Conservation (phyloP, 1,140 invertebrate species). For the Triops cancriformis region DNA sequence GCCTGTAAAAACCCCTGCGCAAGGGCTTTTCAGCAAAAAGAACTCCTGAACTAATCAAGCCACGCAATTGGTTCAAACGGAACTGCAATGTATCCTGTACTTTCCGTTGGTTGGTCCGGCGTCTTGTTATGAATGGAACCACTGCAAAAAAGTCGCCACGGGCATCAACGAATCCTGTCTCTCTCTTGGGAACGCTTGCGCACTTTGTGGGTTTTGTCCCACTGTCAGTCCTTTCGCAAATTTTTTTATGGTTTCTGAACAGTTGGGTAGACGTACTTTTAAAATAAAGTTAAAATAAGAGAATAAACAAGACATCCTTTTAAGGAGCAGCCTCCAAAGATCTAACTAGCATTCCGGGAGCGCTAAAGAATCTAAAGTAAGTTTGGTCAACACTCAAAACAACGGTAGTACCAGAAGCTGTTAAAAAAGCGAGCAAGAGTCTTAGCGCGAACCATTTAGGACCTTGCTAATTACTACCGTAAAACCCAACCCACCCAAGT, state of each 20-base stretch:
- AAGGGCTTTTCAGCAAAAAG: not conserved
- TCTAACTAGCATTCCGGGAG: not conserved
- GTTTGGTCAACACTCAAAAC: constrained; percentile 7
- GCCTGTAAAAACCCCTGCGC: not conserved
- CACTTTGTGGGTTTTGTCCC: not conserved
- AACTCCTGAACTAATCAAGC: not conserved
- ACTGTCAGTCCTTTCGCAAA: no score
- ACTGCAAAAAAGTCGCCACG: constrained; percentile 1
- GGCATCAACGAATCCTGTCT: not conserved
- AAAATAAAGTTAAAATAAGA: not conserved
- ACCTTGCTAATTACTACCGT: constrained; percentile 5
- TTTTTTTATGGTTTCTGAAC: not conserved
- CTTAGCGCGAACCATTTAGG: not conserved
- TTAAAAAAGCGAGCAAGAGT: not conserved
- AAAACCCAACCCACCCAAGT: not conserved
- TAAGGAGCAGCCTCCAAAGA: not conserved
- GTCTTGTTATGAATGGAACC: not conserved
- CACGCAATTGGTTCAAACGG: not conserved
- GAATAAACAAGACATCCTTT: not conserved
- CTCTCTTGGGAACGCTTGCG: not conserved
- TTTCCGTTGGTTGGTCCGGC: not conserved
- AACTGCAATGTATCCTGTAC: not conserved
- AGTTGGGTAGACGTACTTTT: not conserved
- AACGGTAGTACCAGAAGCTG: not conserved
- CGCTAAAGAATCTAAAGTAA: not conserved